Conservation (phyloP, 2,113 vertebrate species). For the Fukomys damarensis region DNA sequence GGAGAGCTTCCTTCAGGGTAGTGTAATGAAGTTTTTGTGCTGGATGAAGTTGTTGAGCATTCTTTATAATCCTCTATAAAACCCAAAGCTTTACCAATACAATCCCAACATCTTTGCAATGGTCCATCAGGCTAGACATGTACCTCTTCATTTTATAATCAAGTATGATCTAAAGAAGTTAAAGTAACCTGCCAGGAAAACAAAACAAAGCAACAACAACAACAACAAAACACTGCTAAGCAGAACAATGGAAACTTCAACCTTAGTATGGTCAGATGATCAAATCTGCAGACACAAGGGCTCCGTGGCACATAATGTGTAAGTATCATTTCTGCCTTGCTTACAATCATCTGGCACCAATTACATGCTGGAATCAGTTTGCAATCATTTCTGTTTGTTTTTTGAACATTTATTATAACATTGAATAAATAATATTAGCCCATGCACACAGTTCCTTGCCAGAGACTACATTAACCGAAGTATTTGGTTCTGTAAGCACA, state of each 20-base stretch:
- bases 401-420: conserved; percentile 48
- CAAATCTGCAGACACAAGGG: background rate
- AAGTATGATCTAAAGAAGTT: background rate
- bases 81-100: background rate
- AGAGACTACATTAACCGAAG: conserved; percentile 33
- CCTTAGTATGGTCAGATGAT: background rate
- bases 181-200: background rate
- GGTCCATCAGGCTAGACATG: background rate
- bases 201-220: too few species aligned
- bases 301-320: too few species aligned
- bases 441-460: background rate
- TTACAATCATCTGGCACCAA: background rate
- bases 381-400: conserved; percentile 15
- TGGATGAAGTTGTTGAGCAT: background rate
- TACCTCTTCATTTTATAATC: background rate
- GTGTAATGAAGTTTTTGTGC: background rate
- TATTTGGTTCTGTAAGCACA: background rate
- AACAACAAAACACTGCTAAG: too few species aligned
- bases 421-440: conserved; percentile 58
- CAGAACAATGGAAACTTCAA: background rate
- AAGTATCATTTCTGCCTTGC: background rate
- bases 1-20: background rate
- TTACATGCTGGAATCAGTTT: conserved; percentile 2
- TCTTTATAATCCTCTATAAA: background rate
- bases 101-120: background rate